Base-by-base conservation (phyloP, 2,888 invertebrate species). In the Dynastes maya region DNA sequence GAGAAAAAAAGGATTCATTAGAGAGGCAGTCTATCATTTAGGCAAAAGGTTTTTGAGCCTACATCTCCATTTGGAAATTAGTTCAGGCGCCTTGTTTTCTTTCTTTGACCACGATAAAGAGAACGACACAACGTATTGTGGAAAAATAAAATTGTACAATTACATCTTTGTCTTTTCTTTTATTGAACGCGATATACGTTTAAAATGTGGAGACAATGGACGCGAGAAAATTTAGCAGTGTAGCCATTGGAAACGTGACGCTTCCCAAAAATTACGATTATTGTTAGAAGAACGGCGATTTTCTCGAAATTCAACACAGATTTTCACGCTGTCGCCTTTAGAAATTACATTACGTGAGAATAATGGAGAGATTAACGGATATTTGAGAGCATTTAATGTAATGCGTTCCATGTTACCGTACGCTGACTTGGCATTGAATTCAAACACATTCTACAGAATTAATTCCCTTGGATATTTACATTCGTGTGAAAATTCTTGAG, bases 261-360 rank as follows among this genome's bases (percentile, higher is more conserved):
- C 67, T 81, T 80, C 80, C 81, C 80, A 80, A 81, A 77, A 78
- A 80, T 80, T 81, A 81, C 80, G 70, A 81, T 81, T 81, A 77
- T 81, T 68, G 74, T 76, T 61, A 4, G 40, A 37, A 58, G 58
- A 58, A 37, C 58, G 72, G 40, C 16, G 45, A 72, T 72, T 72
- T 72, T 72, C 72, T 58, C 45, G 72, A 72, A 72, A 72, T 58
- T 72, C 72, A 71, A 72, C 72, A 40, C 58, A 40, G 72, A 72
- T 72, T 72, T 72, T 58, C 72, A 72, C 58, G 58, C 72, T 61
- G 72, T 72, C 72, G 72, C 72, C 72, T 72, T 72, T 27, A 8
- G 58, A 61, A 72, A 72, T 72, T 72, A 58, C 72, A 40, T 55
- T 72, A 72, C 72, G 72, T 72, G 72, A 72, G 72, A 72, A 72